Evolutionary conservation across 2,888 invertebrate species (phyloP).

Genomic region (Andrena flavipes): DNA sequence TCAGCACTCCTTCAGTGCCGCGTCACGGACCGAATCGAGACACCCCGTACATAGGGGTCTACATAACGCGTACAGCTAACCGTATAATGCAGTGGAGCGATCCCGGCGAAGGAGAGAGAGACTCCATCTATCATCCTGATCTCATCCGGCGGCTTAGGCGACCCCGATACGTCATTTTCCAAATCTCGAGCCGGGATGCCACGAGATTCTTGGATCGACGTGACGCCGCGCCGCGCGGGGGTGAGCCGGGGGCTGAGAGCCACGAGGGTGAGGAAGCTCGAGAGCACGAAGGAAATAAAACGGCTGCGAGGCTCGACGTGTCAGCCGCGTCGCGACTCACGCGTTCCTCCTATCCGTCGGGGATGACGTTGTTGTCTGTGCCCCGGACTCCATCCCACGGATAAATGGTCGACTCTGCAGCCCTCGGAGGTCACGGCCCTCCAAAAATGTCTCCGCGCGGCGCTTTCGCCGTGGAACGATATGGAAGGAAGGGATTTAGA

Average conservation of each 20-base stretch:
- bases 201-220: constrained; percentile 68
- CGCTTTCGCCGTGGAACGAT: background rate
- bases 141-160: constrained; percentile 76
- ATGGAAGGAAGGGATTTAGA: background rate
- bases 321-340: constrained; percentile 55
- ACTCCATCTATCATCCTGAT: constrained; percentile 79
- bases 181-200: constrained; percentile 70
- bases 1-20: background rate
- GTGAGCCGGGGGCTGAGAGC: background rate
- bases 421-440: background rate
- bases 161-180: constrained; percentile 79
- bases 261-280: constrained; percentile 24
- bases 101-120: constrained; percentile 66
- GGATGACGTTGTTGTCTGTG: constrained; percentile 47
- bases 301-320: constrained; percentile 36
- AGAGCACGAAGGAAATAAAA: constrained; percentile 53
- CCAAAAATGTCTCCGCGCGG: constrained; percentile 1
- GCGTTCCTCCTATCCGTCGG: constrained; percentile 50
- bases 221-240: constrained; percentile 23
- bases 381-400: constrained; percentile 32
- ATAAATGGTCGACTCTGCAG: constrained; percentile 28
- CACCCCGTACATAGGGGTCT: background rate
- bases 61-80: constrained; percentile 49
- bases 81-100: constrained; percentile 71
- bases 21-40: constrained; percentile 1